Base-by-base conservation (phyloP, 2,888 invertebrate species). In the Eumacrocentrus americanus region DNA sequence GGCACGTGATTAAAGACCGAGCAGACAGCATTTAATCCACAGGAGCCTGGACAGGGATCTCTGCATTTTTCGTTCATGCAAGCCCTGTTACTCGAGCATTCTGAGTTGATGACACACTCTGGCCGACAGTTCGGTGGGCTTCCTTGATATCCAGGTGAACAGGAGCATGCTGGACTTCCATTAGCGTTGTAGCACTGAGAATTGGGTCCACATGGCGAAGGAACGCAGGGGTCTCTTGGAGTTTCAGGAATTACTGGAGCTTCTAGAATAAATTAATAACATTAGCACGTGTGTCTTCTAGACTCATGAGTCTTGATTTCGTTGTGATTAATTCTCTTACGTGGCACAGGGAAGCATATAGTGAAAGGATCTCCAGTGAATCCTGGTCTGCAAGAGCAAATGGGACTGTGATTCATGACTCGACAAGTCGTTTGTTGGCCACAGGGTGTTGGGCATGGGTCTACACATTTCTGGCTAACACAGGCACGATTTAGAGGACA, bases 31-130 rank as follows among this genome's bases (percentile, higher is more conserved):
- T 89, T 87, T 52, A 85, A 81, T 34, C 94, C 94, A 78, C 94
- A 93, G 52, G 91, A 90, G 44, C 92, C 92, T 63, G 87, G 88
- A n/a, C n/a, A n/a, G n/a, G n/a, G n/a, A n/a, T n/a, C n/a, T n/a
- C n/a, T n/a, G n/a, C n/a, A n/a, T n/a, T 75, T 85, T 74, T 91
- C 91, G 25, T 90, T 90, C 75, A 93, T 89, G 72, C 94, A 94
- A 35, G 92, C 91, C 79, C 86, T 87, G 72, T 88, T 86, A 71
- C 86, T 85, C 5, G 86, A 72, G 72, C 91, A 91, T 60, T 91
- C 90, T 18, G 87, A 83, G 72, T 87, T 88, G 29, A 86, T 84
- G 0, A 84, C 82, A 76, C 89, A 89, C 76, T 89, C 88, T 0
- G 89, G 88, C 37, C 86, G 83, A 70, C 90, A 90, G 66, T 86